Evolutionary conservation across 2,888 invertebrate genomes (phyloP).

Genomic region (Arge pagana): DNA sequence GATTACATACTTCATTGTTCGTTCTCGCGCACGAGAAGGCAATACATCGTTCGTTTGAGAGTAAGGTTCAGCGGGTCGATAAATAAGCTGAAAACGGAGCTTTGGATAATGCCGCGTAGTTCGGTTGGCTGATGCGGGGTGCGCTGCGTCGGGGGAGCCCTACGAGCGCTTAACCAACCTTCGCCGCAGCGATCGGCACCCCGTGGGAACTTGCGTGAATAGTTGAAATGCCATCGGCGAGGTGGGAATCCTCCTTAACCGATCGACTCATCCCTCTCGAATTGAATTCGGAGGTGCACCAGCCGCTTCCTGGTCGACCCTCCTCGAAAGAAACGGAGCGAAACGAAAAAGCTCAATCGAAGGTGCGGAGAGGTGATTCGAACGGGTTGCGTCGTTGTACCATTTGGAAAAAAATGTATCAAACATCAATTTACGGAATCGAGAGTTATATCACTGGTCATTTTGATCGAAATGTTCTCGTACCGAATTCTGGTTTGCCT

Average conservation of each 20-base stretch:
- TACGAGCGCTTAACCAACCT: slow-evolving; percentile 13
- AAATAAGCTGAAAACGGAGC: slow-evolving; percentile 13
- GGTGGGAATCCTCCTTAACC: neutral
- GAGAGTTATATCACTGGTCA: too few relatives aligned
- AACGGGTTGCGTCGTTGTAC: too few relatives aligned
- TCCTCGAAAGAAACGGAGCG: neutral
- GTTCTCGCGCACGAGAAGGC: neutral
- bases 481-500: too few relatives aligned
- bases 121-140: slow-evolving; percentile 1
- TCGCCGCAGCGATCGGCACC: too few relatives aligned
- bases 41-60: slow-evolving; percentile 8
- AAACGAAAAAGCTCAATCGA: too few relatives aligned
- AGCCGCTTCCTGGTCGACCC: too few relatives aligned
- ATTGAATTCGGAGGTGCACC: neutral
- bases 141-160: too few relatives aligned
- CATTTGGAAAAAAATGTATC: neutral
- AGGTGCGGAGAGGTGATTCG: too few relatives aligned
- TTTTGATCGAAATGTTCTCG: too few relatives aligned
- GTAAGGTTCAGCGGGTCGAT: slow-evolving; percentile 18
- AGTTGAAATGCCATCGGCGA: slow-evolving; percentile 13
- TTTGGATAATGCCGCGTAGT: slow-evolving; percentile 15
- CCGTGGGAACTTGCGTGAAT: slow-evolving; percentile 8
- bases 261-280: neutral
- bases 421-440: too few relatives aligned
- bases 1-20: neutral